These are phyloP conservation scores for Procambarus virginalis DNA, from an alignment of 1,140 invertebrate species.

Conservation along the genomic window DNA sequence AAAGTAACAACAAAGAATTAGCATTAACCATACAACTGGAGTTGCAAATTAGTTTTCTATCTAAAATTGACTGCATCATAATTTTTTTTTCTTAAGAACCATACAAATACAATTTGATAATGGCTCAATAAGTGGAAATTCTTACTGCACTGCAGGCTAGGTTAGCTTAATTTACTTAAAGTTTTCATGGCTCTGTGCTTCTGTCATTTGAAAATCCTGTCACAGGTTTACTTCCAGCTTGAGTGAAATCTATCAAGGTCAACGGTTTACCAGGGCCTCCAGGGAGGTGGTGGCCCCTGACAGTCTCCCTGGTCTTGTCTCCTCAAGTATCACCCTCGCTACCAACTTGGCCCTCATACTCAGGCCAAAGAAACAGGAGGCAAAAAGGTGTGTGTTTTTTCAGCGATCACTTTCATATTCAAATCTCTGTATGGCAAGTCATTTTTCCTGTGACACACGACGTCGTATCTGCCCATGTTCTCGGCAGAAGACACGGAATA, in stretches of 20 bases:
- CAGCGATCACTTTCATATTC: not conserved
- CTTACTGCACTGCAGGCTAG: not conserved
- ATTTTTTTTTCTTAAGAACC: not conserved
- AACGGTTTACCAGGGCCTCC: not conserved
- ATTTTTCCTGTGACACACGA: not conserved
- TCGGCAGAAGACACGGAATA: not conserved
- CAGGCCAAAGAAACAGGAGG: too few relatives aligned
- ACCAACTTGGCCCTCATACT: not conserved
- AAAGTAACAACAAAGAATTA: too few relatives aligned
- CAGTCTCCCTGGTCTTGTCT: not conserved
- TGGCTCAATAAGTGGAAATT: not conserved
- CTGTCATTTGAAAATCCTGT: not conserved
- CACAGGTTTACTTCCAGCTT: not conserved
- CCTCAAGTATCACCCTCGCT: not conserved
- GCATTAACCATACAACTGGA: too few relatives aligned
- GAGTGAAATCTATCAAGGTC: constrained; percentile 7
- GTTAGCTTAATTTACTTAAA: not conserved
- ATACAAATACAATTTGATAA: not conserved
- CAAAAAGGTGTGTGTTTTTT: not conserved
- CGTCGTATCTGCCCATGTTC: not conserved
- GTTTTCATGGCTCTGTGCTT: too few relatives aligned
- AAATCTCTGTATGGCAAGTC: not conserved
- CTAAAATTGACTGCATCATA: too few relatives aligned
- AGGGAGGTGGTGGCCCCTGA: not conserved
- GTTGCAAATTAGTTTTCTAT: too few relatives aligned